Evolutionary conservation across 2,888 invertebrate species (phyloP).

Genomic region (Xestia sexstrigata): DNA sequence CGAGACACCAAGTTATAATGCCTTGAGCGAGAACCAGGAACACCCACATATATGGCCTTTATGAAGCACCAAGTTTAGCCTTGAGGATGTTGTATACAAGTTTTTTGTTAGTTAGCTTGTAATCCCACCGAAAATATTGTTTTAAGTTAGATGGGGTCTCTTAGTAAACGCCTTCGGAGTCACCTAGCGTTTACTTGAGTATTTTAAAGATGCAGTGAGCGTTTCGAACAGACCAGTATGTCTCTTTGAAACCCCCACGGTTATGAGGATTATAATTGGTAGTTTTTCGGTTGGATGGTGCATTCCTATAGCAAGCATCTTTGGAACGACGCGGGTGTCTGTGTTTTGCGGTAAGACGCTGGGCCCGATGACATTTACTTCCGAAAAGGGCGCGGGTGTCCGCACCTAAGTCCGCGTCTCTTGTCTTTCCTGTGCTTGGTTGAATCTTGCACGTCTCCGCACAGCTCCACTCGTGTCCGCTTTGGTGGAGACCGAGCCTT

Average conservation of each 20-base stretch:
- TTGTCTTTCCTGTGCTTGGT: background rate
- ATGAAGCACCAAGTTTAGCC: conserved; percentile 48
- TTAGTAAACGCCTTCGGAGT: background rate
- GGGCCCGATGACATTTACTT: background rate
- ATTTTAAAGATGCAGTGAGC: background rate
- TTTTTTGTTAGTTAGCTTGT: conserved; percentile 18
- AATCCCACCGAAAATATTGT: conserved; percentile 12
- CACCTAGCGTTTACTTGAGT: background rate
- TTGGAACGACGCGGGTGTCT: background rate
- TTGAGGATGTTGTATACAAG: conserved; percentile 27
- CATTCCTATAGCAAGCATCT: background rate
- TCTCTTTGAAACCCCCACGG: background rate
- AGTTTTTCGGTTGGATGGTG: background rate
- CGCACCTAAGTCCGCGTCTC: background rate
- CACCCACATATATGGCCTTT: conserved; percentile 43
- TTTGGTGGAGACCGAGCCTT: background rate
- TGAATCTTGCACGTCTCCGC: background rate
- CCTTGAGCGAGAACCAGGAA: conserved; percentile 3
- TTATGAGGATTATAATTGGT: background rate
- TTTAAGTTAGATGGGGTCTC: background rate
- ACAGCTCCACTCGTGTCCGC: background rate
- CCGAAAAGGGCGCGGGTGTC: background rate
- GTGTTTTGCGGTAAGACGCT: background rate
- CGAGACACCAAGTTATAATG: conserved; percentile 86
- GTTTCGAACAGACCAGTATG: background rate